A percentile compares a stretch with the other conserved stretches of the same genome.
phyloP scores from a whole-genome alignment of 1,140 invertebrate species.

The Polypedilum vanderplanki region DNA sequence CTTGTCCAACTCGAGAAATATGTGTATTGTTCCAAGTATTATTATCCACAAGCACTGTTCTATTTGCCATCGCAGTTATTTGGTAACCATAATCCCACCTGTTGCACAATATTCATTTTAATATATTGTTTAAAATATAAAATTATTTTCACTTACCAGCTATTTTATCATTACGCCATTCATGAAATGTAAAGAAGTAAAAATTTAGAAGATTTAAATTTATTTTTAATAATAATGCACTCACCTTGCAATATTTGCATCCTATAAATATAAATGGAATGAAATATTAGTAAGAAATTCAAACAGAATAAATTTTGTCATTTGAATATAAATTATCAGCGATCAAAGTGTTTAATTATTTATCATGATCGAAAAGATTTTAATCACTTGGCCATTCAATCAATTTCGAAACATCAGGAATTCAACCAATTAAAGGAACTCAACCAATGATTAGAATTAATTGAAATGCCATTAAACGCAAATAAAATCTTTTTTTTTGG shows the following conservation, averaged over 20 bases:
- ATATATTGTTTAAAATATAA: too few relatives aligned
- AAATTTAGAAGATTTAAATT: too few relatives aligned
- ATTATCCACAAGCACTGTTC: conserved; percentile 97
- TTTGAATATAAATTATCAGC: conserved; percentile 32
- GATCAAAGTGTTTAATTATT: conserved; percentile 36
- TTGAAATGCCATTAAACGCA: neutral
- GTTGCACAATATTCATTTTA: conserved; percentile 37
- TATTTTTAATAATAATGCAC: too few relatives aligned
- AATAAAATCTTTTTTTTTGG: neutral
- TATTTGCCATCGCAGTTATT: conserved; percentile 98
- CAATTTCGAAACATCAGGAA: neutral
- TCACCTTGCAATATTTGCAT: too few relatives aligned
- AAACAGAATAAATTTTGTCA: neutral
- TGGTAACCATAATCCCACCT: conserved; percentile 99
- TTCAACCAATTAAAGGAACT: neutral
- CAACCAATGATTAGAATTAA: neutral
- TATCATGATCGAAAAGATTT: conserved; percentile 15
- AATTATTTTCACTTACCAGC: too few relatives aligned
- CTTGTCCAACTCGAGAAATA: conserved; percentile 93
- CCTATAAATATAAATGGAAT: too few relatives aligned
- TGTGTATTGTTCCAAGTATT: conserved; percentile 99
- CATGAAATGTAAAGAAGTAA: too few relatives aligned
- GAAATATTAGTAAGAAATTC: too few relatives aligned
- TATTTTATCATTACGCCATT: too few relatives aligned
- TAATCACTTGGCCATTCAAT: neutral